Percentiles rank a stretch among this genome's conserved stretches.
These are phyloP conservation scores for Trissolcus brochymenae DNA, from an alignment of 2,888 invertebrate species.

Conservation along the genomic window DNA sequence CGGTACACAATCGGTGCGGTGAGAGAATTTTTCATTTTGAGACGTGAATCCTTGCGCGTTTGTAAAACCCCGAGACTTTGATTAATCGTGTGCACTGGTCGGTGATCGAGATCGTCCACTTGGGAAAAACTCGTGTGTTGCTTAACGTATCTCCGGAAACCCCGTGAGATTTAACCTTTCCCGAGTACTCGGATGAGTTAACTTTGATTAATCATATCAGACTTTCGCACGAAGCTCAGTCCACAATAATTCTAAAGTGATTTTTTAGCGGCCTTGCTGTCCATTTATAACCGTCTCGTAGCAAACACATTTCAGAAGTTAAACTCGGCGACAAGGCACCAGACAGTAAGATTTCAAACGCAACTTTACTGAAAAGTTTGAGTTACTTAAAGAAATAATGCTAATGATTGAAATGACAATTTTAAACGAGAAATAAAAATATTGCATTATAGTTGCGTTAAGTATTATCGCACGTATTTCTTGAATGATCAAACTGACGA, in stretches of 20 bases:
- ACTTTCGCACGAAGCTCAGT: slow-evolving; percentile 5
- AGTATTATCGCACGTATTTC: no score
- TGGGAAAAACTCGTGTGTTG: slow-evolving; percentile 42
- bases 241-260: slow-evolving; percentile 32
- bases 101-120: slow-evolving; percentile 50
- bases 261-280: slow-evolving; percentile 21
- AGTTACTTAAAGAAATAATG: not conserved
- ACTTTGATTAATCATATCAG: slow-evolving; percentile 47
- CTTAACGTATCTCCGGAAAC: slow-evolving; percentile 60
- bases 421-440: no score
- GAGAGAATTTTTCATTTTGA: slow-evolving; percentile 30
- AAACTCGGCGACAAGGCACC: not conserved
- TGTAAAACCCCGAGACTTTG: slow-evolving; percentile 37
- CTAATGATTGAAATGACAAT: not conserved
- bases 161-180: slow-evolving; percentile 56
- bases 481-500: no score
- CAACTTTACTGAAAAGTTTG: not conserved
- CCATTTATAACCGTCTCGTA: slow-evolving; percentile 27
- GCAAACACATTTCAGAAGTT: slow-evolving; percentile 1
- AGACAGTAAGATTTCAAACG: not conserved
- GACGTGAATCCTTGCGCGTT: slow-evolving; percentile 33
- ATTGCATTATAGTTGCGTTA: not conserved
- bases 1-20: slow-evolving; percentile 30
- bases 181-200: slow-evolving; percentile 19
- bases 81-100: slow-evolving; percentile 41